Conservation (phyloP, 2,113 vertebrate species). For the Vulpes vulpes region DNA sequence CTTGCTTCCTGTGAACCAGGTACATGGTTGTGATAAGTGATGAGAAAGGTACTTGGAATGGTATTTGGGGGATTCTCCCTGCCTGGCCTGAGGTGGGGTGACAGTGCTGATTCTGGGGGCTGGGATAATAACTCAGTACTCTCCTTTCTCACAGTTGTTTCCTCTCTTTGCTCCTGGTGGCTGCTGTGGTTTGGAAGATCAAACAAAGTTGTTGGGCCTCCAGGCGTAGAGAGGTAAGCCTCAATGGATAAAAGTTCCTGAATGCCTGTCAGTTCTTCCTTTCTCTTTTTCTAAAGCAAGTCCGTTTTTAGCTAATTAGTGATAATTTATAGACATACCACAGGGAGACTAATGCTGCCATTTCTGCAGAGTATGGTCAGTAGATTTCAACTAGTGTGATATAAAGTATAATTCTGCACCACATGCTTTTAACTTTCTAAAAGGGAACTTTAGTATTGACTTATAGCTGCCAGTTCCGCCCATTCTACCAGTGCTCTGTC, state of each 20-base stretch:
- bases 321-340: not conserved
- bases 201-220: conserved; percentile 98
- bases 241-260: not conserved
- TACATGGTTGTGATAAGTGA: not conserved
- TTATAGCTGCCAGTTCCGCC: not conserved
- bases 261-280: not conserved
- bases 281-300: conserved; percentile 6
- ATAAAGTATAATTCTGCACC: not conserved
- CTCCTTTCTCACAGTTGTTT: conserved; percentile 91
- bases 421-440: not conserved
- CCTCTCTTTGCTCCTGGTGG: conserved; percentile 96
- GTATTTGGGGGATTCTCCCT: not conserved
- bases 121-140: conserved; percentile 52
- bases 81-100: not conserved
- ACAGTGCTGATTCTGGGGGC: not conserved
- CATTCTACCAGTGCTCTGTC: not conserved
- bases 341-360: not conserved
- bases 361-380: not conserved
- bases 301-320: not conserved
- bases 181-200: conserved; percentile 98
- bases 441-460: not conserved
- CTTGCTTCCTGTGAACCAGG: not conserved
- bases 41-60: not conserved
- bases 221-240: conserved; percentile 94
- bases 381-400: not conserved